Evolutionary conservation across 2,888 invertebrate species (phyloP).

Genomic region (Cephus pulcher): DNA sequence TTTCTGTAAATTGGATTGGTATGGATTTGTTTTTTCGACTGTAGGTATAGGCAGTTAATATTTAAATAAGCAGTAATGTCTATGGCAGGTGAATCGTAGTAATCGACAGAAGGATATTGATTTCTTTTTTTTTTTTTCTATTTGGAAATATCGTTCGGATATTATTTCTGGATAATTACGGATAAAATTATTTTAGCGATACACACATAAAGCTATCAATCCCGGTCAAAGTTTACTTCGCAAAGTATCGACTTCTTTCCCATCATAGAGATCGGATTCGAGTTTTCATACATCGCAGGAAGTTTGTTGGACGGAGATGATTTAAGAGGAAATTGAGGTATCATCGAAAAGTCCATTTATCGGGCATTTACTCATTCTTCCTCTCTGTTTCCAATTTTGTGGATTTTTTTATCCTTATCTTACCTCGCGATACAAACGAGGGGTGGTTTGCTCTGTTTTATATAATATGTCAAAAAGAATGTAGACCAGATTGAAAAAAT

Average conservation of each 20-base stretch:
- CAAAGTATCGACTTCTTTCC: background rate
- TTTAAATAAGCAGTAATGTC: background rate
- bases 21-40: background rate
- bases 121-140: background rate
- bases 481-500: constrained; percentile 15
- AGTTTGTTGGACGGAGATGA: background rate
- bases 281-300: background rate
- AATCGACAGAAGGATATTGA: background rate
- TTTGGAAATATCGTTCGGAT: background rate
- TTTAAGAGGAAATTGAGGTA: background rate
- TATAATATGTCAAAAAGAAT: no score
- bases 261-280: background rate
- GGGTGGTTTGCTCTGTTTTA: no score
- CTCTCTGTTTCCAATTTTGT: background rate
- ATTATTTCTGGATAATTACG: background rate
- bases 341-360: background rate
- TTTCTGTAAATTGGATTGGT: background rate
- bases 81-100: background rate
- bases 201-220: background rate
- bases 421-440: background rate
- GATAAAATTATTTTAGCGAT: background rate
- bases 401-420: background rate
- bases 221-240: background rate
- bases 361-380: background rate
- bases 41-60: background rate